Evolutionary conservation across 2,113 vertebrate genomes (phyloP), one percentile per base, ranked within the genome.

Genomic region (Callipepla californica): DNA sequence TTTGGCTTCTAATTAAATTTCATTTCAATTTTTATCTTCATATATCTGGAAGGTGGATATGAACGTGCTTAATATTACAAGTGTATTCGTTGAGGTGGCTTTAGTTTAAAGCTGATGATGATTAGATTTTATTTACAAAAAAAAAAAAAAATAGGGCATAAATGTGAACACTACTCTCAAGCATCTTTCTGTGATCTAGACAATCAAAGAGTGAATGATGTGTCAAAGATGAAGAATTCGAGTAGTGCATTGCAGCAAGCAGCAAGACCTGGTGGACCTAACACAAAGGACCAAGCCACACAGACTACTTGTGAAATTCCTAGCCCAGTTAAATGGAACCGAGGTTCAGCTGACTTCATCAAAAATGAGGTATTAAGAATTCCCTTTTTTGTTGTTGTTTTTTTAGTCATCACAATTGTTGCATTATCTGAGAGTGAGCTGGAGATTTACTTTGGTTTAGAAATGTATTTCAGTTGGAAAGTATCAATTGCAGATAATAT

Each of bases 291-390:
- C 94, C 98, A 97, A 94, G 98, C 98, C 30, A 98, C 98, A 0
- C 99, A 99, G 96, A 99, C 98, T 8, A 80, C 87, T 69, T 89
- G 96, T 50, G 96, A 97, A 86, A 59, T 80, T 92, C 96, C 89
- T 57, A 97, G 80, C 55, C 58, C 87, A 67, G 36, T 77, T 59
- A 92, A 93, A 79, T 61, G 88, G 76, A 73, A 86, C 34, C 69
- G 62, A 14, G 40, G 72, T 96, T 95, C 97, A 34, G 63, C 45
- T 57, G 96, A 97, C 17, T 94, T 97, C 30, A 73, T 88, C 79
- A 98, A 87, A 95, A 98, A 99, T 89, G 97, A 98, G 98, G 99
- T 99, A 97, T 96, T 74, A 36, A 51, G 12, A 83, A 92, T 57
- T 80, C 14, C 68, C 28, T 19, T 55, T 55, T 30, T 32, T 55